Evolutionary conservation across 2,113 vertebrate genomes (phyloP).

Genomic region (Sakesphorus luctuosus): DNA sequence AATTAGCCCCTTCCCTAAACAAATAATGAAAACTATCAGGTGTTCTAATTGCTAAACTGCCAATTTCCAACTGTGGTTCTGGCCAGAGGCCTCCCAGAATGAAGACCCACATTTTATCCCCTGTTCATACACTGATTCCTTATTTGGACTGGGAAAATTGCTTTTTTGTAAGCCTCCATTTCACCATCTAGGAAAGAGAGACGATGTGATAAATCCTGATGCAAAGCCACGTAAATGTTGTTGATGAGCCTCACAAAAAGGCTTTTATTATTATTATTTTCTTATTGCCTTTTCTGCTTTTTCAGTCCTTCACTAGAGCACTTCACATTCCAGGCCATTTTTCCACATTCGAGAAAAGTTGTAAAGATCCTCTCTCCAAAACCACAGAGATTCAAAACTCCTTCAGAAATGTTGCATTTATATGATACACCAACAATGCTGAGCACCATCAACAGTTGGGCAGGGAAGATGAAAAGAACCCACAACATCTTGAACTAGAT

Average conservation of each 20-base stretch:
- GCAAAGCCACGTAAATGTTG: not conserved
- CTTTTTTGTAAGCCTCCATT: not conserved
- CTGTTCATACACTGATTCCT: not conserved
- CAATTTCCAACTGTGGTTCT: not conserved
- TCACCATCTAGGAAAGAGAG: not conserved
- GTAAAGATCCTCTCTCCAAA: not conserved
- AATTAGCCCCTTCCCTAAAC: not conserved
- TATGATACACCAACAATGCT: not conserved
- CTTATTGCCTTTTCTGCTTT: not conserved
- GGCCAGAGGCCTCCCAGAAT: not conserved
- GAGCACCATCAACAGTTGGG: not conserved
- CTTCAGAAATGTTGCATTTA: not conserved
- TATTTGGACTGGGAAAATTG: not conserved
- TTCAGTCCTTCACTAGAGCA: not conserved
- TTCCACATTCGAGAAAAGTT: not conserved
- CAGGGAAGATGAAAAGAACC: not conserved
- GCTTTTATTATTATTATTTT: not conserved
- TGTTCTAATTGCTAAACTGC: not conserved
- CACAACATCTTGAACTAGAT: accelerated
- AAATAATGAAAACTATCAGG: not conserved
- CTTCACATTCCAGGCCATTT: not conserved
- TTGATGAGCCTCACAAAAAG: not conserved
- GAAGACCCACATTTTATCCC: not conserved
- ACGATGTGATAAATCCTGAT: not conserved
- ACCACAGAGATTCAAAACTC: not conserved